Conservation (phyloP, 2,888 invertebrate genomes). For the Plebejus melissa region DNA sequence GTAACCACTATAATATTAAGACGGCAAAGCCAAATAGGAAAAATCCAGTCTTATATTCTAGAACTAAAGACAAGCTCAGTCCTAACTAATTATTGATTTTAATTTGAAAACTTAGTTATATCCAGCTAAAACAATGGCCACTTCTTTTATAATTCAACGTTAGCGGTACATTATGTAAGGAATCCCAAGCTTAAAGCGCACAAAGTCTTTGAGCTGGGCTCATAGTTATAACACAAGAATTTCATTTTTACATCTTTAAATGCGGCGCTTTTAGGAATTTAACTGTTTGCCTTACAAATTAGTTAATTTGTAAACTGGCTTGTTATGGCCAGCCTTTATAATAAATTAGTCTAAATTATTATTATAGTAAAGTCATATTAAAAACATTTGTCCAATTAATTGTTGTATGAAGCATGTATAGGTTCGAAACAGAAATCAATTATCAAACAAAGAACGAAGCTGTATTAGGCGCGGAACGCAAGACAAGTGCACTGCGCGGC, state of each 20-base stretch:
- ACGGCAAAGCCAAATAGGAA: background rate
- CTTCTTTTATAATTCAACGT: background rate
- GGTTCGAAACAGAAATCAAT: too few relatives aligned
- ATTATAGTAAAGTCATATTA: too few relatives aligned
- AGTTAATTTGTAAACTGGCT: background rate
- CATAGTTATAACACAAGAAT: background rate
- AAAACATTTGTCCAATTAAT: too few relatives aligned
- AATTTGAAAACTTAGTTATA: background rate
- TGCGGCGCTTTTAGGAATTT: background rate
- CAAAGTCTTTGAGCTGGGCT: slow-evolving; percentile 4
- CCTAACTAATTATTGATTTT: background rate
- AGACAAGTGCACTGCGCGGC: too few relatives aligned
- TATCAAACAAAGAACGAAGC: too few relatives aligned
- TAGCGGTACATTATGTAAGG: background rate
- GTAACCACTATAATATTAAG: too few relatives aligned
- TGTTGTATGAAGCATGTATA: too few relatives aligned
- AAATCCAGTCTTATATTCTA: background rate
- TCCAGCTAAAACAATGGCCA: background rate
- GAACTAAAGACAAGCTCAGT: background rate
- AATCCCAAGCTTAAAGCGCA: background rate
- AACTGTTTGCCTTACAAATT: background rate
- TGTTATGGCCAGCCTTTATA: too few relatives aligned
- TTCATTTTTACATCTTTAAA: slow-evolving; percentile 2
- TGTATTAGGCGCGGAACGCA: too few relatives aligned
- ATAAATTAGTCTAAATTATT: too few relatives aligned